Evolutionary conservation across 2,888 invertebrate genomes (phyloP), one percentile per base, ranked within the genome.

Genomic region (Meandrusa payeni): DNA sequence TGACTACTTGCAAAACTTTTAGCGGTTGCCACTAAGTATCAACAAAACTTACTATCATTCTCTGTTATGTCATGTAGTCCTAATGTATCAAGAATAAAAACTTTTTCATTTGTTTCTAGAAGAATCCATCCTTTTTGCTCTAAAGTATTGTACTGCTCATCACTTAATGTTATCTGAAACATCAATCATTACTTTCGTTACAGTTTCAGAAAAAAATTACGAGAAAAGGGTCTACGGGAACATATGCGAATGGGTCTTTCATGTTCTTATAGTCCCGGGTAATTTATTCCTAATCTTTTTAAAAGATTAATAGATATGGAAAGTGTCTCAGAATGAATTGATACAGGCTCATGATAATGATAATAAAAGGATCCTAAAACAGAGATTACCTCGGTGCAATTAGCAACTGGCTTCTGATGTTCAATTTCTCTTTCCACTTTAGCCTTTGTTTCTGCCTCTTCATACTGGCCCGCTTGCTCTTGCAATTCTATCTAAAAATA

Each of bases 81-180:
- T 31, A 71, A 54, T 24, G 75, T 66, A 46, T 86, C 77, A 20
- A 86, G 64, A 2, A 83, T 58, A 62, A 64, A 85, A 48, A 75
- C 62, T 65, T 76, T 83, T 17, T 80, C 74, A 55, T 67, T 71
- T 5, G 65, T 64, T 52, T 85, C 78, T 11, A 87, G 55, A 40
- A 85, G 53, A 36, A 86, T 67, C 85, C 82, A 85, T n/a, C 86
- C 86, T 54, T 78, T 86, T 46, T 75, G 63, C 54, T 86, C 75
- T 22, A 86, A 54, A 47, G 67, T 61, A 45, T 70, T 69, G 54
- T 78, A 86, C 43, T 85, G 85, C 24, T 76, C 76, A 59, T 86
- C 79, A 49, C 62, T 77, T 45, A 87, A 54, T 15, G 80, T 83
- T 52, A 87, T 78, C 86, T 76, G 51, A 24, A 57, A 59, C 1